A percentile compares a stretch with the other conserved stretches of the same genome.
Conservation (phyloP, 2,888 invertebrate genomes). For the Rhingia campestris region DNA sequence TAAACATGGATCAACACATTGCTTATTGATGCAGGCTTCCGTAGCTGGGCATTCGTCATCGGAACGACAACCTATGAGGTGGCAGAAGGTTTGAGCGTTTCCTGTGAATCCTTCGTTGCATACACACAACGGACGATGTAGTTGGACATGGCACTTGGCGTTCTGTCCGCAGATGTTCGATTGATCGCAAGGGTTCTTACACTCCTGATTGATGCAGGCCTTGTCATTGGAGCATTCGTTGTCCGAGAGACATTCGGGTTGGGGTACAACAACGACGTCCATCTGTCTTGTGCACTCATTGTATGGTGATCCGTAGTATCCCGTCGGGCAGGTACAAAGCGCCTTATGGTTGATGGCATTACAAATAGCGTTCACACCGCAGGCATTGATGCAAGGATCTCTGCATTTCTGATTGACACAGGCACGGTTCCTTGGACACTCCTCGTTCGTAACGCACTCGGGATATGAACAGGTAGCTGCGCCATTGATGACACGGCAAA, state of each 20-base stretch:
- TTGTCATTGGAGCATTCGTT: constrained; percentile 92
- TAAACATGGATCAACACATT: constrained; percentile 91
- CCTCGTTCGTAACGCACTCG: constrained; percentile 94
- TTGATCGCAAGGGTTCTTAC: constrained; percentile 89
- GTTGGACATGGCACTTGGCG: constrained; percentile 90
- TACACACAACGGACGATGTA: constrained; percentile 91
- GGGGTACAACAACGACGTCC: constrained; percentile 83
- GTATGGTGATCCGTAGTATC: constrained; percentile 90
- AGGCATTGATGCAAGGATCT: constrained; percentile 92
- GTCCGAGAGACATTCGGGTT: constrained; percentile 90
- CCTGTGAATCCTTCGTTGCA: constrained; percentile 92
- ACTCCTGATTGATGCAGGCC: constrained; percentile 90
- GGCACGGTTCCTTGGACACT: constrained; percentile 91
- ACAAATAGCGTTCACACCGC: constrained; percentile 92
- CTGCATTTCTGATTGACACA: constrained; percentile 92
- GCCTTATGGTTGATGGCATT: constrained; percentile 91
- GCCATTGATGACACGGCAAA: constrained; percentile 88
- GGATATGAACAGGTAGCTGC: constrained; percentile 91
- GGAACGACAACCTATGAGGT: constrained; percentile 91
- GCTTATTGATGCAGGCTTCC: constrained; percentile 91
- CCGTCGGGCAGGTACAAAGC: constrained; percentile 91
- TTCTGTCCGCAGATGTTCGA: constrained; percentile 89
- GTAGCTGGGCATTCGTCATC: constrained; percentile 92
- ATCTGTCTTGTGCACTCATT: constrained; percentile 87
- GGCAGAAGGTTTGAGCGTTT: constrained; percentile 90